These are phyloP conservation scores for Hoplodrina ambigua DNA, from an alignment of 2,888 invertebrate genomes.

Conservation along the genomic window DNA sequence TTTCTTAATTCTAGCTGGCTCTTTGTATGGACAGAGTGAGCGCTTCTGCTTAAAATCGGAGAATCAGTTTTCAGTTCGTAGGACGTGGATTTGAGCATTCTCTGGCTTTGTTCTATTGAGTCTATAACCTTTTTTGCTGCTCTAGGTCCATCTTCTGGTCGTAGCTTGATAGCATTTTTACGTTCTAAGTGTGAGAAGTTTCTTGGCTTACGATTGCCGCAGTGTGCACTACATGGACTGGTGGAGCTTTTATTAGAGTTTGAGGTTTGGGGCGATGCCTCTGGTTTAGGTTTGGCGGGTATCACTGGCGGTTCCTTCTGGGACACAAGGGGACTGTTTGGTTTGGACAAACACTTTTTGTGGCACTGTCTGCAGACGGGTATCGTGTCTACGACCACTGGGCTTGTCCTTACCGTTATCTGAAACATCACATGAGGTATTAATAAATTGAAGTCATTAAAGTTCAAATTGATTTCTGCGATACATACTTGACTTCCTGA, in stretches of 20 bases:
- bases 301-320: conserved; percentile 82
- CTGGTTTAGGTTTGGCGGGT: conserved; percentile 79
- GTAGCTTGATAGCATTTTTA: conserved; percentile 87
- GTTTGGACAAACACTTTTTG: conserved; percentile 93
- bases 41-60: conserved; percentile 80
- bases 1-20: conserved; percentile 85
- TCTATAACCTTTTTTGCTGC: conserved; percentile 87
- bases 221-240: conserved; percentile 84
- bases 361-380: conserved; percentile 95
- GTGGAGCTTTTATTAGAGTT: conserved; percentile 83
- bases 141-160: conserved; percentile 86
- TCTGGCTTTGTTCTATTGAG: conserved; percentile 88
- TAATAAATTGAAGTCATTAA: conserved; percentile 5
- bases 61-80: conserved; percentile 87
- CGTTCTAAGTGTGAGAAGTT: conserved; percentile 84
- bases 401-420: conserved; percentile 95
- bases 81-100: conserved; percentile 87
- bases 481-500: conserved; percentile 94
- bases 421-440: conserved; percentile 76
- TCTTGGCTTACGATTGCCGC: conserved; percentile 82
- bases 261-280: conserved; percentile 83
- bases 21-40: conserved; percentile 79
- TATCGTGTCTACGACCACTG: conserved; percentile 93
- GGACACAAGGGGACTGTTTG: conserved; percentile 87
- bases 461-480: neutral